A percentile compares a stretch with the other conserved stretches of the same genome.
Evolutionary conservation across 2,797 vertebrate species (phyloP).

Genomic region (Pantherophis vulpinus): DNA sequence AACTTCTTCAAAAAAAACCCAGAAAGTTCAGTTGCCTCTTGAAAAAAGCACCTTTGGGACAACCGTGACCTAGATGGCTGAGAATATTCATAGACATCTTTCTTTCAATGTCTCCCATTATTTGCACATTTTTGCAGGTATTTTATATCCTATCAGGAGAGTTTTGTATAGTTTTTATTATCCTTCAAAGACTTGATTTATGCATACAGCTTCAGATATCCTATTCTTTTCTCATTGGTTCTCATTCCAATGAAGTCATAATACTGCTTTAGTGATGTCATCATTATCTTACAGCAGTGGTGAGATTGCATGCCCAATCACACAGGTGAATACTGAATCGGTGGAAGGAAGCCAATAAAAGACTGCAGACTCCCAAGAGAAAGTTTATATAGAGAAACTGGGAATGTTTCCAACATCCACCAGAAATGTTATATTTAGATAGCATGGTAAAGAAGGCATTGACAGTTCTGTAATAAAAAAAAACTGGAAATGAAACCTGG

Average conservation of each 20-base stretch:
- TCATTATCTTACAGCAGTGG: not conserved
- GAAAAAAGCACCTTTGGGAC: too few relatives aligned
- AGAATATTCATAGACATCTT: too few relatives aligned
- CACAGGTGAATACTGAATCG: not conserved
- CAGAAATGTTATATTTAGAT: constrained; percentile 18
- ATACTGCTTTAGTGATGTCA: not conserved
- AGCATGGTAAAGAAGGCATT: constrained; percentile 3
- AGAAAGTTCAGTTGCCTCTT: too few relatives aligned
- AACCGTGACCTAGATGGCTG: too few relatives aligned
- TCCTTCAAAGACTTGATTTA: not conserved
- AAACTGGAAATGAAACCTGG: not conserved
- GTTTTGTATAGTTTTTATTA: not conserved
- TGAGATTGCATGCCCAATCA: not conserved
- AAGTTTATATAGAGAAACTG: constrained; percentile 14
- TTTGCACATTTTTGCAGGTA: not conserved
- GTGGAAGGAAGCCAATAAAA: not conserved
- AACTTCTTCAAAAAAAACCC: too few relatives aligned
- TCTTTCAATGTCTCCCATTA: not conserved
- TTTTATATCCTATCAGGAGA: not conserved
- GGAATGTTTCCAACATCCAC: constrained; percentile 17
- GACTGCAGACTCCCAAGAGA: constrained; percentile 10
- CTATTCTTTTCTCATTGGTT: not conserved
- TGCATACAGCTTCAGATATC: not conserved
- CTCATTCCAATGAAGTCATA: not conserved
- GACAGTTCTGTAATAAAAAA: constrained; percentile 23